Evolutionary conservation across 2,797 vertebrate genomes (phyloP), one percentile per base, ranked within the genome.

Genomic region (Neomorphus geoffroyi): DNA sequence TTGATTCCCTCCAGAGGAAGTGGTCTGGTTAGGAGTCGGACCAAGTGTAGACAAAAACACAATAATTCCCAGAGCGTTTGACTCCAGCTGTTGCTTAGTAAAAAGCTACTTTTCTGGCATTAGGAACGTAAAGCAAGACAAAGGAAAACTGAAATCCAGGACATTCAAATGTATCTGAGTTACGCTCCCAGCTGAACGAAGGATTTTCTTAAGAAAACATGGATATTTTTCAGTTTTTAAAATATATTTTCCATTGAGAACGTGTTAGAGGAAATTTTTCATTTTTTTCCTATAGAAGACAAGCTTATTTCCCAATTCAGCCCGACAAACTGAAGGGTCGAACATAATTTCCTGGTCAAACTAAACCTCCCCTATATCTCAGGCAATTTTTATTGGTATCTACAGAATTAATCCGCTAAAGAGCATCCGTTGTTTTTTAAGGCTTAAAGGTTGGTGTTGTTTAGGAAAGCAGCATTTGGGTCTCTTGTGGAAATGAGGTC

Each of bases 31-130:
- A 85, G 62, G 81, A 92, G 79, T 50, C 0, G 1, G 77, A 94
- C 62, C 32, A 94, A 94, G 53, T 6, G 0, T 6, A 58, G 88
- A 75, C 13, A 7, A 89, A 93, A 92, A 79, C 74, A 82, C n/a
- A 91, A 2, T 58, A 93, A 91, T 95, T 94, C 81, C 83, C 89
- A 73, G 62, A 57, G 67, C 86, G 81, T 82, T 64, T 92, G 58
- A 67, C 41, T 96, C 90, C 89, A 94, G 95, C 91, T 96, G 91
- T 69, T 93, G 60, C 80, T 93, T 32, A 73, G 64, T 93, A 95
- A 87, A 93, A 89, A 96, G 77, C 83, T 92, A 83, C 70, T 94
- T 91, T 92, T 70, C 51, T 94, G 86, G 93, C 86, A 54, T 24
- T 62, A 11, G 7, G 39, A 75, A 56, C 2, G 60, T 23, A 91